Evolutionary conservation across 2,113 vertebrate genomes (phyloP), one percentile per base, ranked within the genome.

Genomic region (Nansenia antarctica): DNA sequence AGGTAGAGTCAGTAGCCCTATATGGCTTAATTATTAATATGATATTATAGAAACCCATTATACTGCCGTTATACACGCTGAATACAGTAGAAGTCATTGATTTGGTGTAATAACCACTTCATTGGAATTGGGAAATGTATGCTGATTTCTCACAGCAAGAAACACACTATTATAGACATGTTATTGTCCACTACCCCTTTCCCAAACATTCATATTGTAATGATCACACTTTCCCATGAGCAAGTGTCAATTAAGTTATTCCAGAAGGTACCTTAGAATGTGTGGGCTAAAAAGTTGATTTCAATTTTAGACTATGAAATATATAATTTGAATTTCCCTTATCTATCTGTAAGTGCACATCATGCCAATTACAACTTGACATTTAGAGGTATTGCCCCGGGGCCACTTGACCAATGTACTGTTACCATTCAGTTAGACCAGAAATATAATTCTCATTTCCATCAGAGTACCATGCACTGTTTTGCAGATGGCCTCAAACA

Each of bases 311-410:
- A 35, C 24, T 54, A 60, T 39, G 20, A 39, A n/a, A 39, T 37
- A 62, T 62, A 15, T 39, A n/a, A 30, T 39, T 39, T 30, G 24
- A 30, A 54, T 29, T 31, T 34, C 26, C 24, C 58, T 67, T 67
- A 74, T 55, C 65, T 55, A 47, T 7, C 31, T 30, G 65, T 1
- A 54, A 62, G 64, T 57, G 18, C 15, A 39, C 22, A 32, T 27
- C 32, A n/a, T 11, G 42, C 63, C 45, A 67, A 54, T 60, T 53
- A 24, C 15, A 55, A 5, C 15, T 15, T 20, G 22, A 64, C 47
- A 39, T 49, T 60, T 63, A 37, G 8, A 37, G 18, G 12, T 15
- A 54, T 30, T 67, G 32, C 57, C 26, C 49, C 22, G 22, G 29
- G 34, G 34, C 65, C 47, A 31, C 27, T 31, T 8, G 55, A 31